Conservation (phyloP, 2,113 vertebrate genomes). For the Microcebus murinus region DNA sequence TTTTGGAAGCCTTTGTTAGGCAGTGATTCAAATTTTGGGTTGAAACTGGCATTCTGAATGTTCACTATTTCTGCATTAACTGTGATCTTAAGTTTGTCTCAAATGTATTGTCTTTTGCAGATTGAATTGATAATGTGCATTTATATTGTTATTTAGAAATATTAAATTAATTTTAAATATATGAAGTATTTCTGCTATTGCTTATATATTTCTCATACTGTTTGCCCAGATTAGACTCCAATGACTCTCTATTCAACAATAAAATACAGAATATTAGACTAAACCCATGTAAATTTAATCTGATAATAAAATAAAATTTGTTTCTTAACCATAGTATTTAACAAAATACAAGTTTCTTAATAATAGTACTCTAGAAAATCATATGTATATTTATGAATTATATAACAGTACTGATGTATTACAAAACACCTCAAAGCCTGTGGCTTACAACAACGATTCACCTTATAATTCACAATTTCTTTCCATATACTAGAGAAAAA, state of each 20-base stretch:
- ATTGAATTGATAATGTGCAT: neutral
- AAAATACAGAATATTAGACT: neutral
- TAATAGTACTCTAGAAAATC: too few relatives aligned
- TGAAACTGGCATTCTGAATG: neutral
- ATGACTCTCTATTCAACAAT: neutral
- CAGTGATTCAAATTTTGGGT: neutral
- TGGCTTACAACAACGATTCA: neutral
- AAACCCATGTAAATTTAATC: neutral
- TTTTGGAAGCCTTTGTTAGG: neutral
- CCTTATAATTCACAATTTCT: neutral
- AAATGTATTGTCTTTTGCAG: neutral
- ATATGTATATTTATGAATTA: neutral
- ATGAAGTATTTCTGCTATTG: neutral
- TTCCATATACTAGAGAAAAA: neutral
- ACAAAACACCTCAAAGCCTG: neutral
- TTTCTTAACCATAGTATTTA: neutral
- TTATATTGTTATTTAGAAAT: conserved; percentile 38
- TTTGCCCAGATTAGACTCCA: neutral
- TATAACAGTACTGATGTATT: neutral
- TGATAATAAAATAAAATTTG: neutral
- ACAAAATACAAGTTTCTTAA: too few relatives aligned
- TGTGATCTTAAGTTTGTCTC: neutral
- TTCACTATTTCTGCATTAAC: neutral
- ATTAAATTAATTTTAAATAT: neutral
- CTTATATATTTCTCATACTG: neutral